Base-by-base conservation (phyloP, 2,888 invertebrate species). In the Gibbula magus region DNA sequence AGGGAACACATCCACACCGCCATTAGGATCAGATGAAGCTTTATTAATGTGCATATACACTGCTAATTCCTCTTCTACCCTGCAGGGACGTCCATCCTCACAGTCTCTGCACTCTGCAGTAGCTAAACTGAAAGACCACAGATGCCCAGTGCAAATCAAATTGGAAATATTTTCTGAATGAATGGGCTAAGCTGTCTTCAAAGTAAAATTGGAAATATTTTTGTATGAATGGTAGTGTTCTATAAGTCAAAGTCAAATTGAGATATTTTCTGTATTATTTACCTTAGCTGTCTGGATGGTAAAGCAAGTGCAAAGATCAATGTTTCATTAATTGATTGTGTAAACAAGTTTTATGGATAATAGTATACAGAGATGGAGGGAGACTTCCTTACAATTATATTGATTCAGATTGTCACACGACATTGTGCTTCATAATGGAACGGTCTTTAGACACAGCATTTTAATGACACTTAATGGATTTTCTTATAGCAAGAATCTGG, bases 31-130 rank as follows among this genome's bases (percentile, higher is more conserved):
- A 25, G 29, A 61, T 61, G 61, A 25, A 61, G 61, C 29, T 61
- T 29, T 61, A 61, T 61, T 61, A 61, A 61, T 61, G 61, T 61
- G 61, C 61, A 61, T 61, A 61, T 61, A 61, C 61, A 61, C 61
- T 22, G 13, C 61, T 61, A 61, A 61, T 61, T 29, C 29, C 61
- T 29, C 29, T 25, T n/a, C 10, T 16, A 10, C 61, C 61, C 61
- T 61, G 29, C 61, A 61, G 61, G 29, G 56, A 56, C 61, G 16
- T 10, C 61, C 25, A 29, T 61, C 10, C 45, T 7, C 25, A 61
- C 61, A 25, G 29, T 61, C 61, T 25, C 29, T 25, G 61, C 4
- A n/a, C 25, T 25, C 61, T 25, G 29, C 29, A 29, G 29, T 61
- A 18, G 29, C 61, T 61, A 61, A 61, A 61, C 22, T 61, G 61